A percentile compares a stretch with the other conserved stretches of the same genome.
Conservation (phyloP, 2,888 invertebrate genomes). For the Noctuana brunneofusca region DNA sequence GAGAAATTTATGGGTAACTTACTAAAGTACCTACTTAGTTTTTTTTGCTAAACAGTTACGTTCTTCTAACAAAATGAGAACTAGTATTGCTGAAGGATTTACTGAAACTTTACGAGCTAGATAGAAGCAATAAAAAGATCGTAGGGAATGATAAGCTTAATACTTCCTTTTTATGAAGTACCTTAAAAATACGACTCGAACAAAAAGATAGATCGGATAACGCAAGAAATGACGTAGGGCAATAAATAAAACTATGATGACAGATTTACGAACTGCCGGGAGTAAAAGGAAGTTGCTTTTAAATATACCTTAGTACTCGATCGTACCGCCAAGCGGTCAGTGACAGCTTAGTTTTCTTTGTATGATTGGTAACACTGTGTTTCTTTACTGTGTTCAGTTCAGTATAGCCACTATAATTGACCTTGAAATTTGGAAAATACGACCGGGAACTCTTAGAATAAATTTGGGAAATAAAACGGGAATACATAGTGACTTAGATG, state of each 20-base stretch:
- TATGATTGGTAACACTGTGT: no score
- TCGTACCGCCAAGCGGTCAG: no score
- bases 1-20: no score
- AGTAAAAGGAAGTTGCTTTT: slow-evolving; percentile 15
- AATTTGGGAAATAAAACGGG: no score
- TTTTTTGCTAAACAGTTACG: background rate
- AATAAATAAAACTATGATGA: slow-evolving; percentile 31
- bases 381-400: no score
- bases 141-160: slow-evolving; percentile 2
- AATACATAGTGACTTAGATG: no score
- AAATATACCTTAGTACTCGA: slow-evolving; percentile 18
- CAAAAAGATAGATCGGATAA: slow-evolving; percentile 25
- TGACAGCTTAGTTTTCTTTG: no score
- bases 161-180: slow-evolving; percentile 16
- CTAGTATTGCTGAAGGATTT: background rate
- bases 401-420: no score
- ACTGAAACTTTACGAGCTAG: slow-evolving; percentile 5
- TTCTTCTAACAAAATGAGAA: background rate
- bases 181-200: slow-evolving; percentile 15
- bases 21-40: no score
- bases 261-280: slow-evolving; percentile 25
- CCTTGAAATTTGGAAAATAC: no score
- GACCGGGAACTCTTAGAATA: no score
- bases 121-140: slow-evolving; percentile 15
- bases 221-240: slow-evolving; percentile 11